Evolutionary conservation across 2,888 invertebrate genomes (phyloP).

Genomic region (Crepidodera aurea): DNA sequence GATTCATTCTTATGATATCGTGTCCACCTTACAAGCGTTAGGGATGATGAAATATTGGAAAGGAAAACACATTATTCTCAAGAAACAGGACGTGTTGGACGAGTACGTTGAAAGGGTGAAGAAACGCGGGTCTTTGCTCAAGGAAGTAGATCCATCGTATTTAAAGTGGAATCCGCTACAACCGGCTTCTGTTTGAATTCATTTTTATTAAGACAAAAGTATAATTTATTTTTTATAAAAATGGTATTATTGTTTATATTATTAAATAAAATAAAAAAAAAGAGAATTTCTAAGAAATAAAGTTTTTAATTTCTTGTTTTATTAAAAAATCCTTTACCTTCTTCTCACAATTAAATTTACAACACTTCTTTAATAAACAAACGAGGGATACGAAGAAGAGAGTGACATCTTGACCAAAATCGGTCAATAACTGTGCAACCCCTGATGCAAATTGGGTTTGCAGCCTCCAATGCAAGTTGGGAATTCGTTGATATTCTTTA

Average conservation of each 20-base stretch:
- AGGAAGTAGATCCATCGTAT: conserved; percentile 87
- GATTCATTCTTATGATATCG: conserved; percentile 96
- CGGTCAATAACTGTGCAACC: too few species aligned
- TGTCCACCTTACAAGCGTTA: conserved; percentile 88
- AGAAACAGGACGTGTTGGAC: conserved; percentile 93
- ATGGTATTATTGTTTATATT: conserved; percentile 24
- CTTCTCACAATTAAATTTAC: too few species aligned
- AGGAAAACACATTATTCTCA: conserved; percentile 90
- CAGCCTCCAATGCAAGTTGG: too few species aligned
- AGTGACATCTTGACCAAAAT: too few species aligned
- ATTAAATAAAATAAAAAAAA: neutral
- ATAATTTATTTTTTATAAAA: neutral
- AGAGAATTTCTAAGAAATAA: too few species aligned
- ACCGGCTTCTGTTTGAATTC: conserved; percentile 60
- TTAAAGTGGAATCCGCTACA: conserved; percentile 87
- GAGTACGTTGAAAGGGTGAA: conserved; percentile 88
- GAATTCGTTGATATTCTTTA: too few species aligned
- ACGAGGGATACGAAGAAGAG: too few species aligned
- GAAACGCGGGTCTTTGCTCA: conserved; percentile 76
- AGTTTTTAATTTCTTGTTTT: too few species aligned
- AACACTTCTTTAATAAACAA: too few species aligned
- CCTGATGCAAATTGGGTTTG: too few species aligned
- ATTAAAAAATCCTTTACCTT: too few species aligned
- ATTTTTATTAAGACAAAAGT: too few species aligned
- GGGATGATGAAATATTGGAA: conserved; percentile 99